A percentile compares a stretch with the other conserved stretches of the same genome.
phyloP scores from a whole-genome alignment of 2,113 vertebrate species.

The Hassar affinis region DNA sequence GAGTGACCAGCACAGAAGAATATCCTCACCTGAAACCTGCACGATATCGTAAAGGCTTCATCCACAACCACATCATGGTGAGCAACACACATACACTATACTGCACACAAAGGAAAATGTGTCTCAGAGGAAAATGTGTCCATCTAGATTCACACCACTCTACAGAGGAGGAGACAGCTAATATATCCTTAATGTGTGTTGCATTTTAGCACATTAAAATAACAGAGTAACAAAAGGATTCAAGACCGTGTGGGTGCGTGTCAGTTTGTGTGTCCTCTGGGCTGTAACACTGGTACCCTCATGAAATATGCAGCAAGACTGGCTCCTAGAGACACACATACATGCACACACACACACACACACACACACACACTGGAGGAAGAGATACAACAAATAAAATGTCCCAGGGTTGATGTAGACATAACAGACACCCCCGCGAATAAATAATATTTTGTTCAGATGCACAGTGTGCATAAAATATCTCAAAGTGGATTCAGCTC shows the following conservation, averaged over 20 bases:
- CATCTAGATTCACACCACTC: background rate
- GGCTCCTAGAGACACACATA: constrained; percentile 26
- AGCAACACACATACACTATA: constrained; percentile 46
- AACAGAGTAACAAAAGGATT: background rate
- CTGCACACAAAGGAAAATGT: background rate
- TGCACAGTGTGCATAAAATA: background rate
- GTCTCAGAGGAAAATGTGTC: background rate
- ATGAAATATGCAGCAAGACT: constrained; percentile 43
- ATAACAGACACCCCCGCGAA: constrained; percentile 3
- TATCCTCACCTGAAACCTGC: constrained; percentile 96
- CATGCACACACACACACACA: background rate
- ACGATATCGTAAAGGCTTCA: constrained; percentile 88
- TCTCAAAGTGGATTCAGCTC: constrained; percentile 23
- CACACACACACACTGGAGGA: background rate
- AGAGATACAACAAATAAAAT: constrained; percentile 9
- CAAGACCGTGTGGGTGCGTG: background rate
- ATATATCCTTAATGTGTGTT: background rate
- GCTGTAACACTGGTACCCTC: constrained; percentile 35
- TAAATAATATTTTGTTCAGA: constrained; percentile 17
- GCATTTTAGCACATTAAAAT: background rate
- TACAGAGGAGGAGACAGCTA: background rate
- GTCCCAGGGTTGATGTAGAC: background rate
- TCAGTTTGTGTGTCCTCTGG: constrained; percentile 11
- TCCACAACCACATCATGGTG: constrained; percentile 94
- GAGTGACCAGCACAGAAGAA: constrained; percentile 95